A percentile compares a stretch with the other conserved stretches of the same genome.
Conservation (phyloP, 2,113 vertebrate genomes). For the Eulacestoma nigropectus region DNA sequence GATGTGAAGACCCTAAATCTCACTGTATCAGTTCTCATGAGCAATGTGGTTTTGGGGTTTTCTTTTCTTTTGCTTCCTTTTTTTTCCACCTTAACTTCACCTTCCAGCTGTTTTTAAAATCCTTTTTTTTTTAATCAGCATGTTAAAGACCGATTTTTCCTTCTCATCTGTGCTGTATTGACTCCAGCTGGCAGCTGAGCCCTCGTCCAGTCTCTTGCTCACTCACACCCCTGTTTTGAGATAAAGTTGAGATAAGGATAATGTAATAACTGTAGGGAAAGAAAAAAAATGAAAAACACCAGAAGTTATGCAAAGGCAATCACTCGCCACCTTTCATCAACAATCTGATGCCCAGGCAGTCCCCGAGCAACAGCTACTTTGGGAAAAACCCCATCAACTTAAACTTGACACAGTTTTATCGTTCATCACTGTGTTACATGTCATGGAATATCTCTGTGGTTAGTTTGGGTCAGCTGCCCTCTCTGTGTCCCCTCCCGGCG, state of each 20-base stretch:
- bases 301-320: not conserved
- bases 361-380: not conserved
- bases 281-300: accelerated
- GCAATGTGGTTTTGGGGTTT: accelerated
- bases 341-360: not conserved
- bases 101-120: not conserved
- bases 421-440: not conserved
- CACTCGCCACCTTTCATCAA: not conserved
- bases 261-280: not conserved
- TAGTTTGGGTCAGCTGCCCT: not conserved
- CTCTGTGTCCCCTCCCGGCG: not conserved
- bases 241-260: not conserved
- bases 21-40: not conserved
- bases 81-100: not conserved
- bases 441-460: not conserved
- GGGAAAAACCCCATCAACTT: not conserved
- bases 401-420: not conserved
- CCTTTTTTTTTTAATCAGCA: not conserved
- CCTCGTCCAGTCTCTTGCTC: not conserved
- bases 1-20: not conserved
- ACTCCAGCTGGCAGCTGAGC: not conserved
- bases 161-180: not conserved
- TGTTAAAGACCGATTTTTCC: not conserved
- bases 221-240: not conserved
- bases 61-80: accelerated